Conservation (phyloP, 2,888 invertebrate species). For the Serripes groenlandicus region DNA sequence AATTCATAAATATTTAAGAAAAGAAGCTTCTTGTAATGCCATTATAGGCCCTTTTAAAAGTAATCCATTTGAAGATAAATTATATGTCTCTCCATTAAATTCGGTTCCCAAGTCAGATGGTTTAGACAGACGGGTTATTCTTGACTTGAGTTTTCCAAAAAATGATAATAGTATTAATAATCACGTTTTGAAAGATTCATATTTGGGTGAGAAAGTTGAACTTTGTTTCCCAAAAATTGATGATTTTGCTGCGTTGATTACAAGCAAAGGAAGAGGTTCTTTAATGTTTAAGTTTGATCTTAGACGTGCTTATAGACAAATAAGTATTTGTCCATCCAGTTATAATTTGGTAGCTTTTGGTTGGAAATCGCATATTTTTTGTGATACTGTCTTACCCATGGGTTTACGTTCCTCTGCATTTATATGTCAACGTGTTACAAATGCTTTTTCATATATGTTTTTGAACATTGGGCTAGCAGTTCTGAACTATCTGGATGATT, state of each 20-base stretch:
- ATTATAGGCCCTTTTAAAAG: not conserved
- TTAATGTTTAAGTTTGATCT: not conserved
- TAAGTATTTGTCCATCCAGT: not conserved
- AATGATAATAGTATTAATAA: not conserved
- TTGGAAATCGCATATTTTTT: not conserved
- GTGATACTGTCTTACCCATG: not conserved
- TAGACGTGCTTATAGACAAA: conserved; percentile 1
- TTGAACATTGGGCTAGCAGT: too few relatives aligned
- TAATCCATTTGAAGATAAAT: not conserved
- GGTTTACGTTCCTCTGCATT: not conserved
- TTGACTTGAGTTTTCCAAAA: not conserved
- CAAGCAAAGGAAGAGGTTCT: not conserved
- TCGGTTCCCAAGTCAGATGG: not conserved
- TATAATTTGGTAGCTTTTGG: not conserved
- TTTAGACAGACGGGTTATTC: not conserved
- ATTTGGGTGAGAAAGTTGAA: not conserved
- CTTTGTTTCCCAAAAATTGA: not conserved
- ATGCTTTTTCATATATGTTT: not conserved
- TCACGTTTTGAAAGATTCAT: not conserved
- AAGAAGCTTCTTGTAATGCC: not conserved
- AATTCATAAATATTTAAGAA: not conserved
- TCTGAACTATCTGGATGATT: not conserved
- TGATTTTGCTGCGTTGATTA: not conserved
- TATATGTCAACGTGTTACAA: not conserved
- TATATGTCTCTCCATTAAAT: not conserved